These are phyloP conservation scores for Cyclophora albipunctata DNA, from an alignment of 2,888 invertebrate genomes.

Conservation along the genomic window DNA sequence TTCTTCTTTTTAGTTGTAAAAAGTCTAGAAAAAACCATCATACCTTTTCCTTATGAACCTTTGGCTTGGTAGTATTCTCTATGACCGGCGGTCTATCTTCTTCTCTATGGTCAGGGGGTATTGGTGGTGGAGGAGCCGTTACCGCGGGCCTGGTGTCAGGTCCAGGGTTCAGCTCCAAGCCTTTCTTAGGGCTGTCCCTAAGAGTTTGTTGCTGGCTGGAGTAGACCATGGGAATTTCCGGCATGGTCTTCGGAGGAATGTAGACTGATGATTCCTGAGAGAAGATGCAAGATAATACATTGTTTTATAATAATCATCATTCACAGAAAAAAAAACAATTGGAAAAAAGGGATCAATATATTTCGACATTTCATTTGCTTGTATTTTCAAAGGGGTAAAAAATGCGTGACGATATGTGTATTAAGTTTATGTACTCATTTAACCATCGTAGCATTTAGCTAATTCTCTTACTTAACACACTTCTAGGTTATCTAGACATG, in stretches of 20 bases:
- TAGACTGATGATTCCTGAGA: slow-evolving; percentile 45
- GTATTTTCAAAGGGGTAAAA: no score
- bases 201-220: slow-evolving; percentile 45
- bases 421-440: no score
- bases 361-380: no score
- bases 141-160: slow-evolving; percentile 7
- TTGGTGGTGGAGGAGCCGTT: slow-evolving; percentile 10
- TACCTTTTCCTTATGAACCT: slow-evolving; percentile 7
- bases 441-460: no score
- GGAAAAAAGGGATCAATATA: no score
- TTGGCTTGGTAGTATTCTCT: slow-evolving; percentile 13
- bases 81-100: slow-evolving; percentile 6
- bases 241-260: slow-evolving; percentile 51
- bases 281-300: neutral
- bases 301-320: no score
- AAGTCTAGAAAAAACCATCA: neutral
- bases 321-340: no score
- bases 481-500: no score
- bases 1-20: no score
- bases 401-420: no score
- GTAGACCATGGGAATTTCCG: slow-evolving; percentile 49
- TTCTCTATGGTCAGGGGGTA: slow-evolving; percentile 7
- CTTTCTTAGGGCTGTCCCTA: slow-evolving; percentile 59
- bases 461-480: no score
- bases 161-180: slow-evolving; percentile 32